Base-by-base conservation (phyloP, 2,113 vertebrate genomes). In the Bucco capensis region DNA sequence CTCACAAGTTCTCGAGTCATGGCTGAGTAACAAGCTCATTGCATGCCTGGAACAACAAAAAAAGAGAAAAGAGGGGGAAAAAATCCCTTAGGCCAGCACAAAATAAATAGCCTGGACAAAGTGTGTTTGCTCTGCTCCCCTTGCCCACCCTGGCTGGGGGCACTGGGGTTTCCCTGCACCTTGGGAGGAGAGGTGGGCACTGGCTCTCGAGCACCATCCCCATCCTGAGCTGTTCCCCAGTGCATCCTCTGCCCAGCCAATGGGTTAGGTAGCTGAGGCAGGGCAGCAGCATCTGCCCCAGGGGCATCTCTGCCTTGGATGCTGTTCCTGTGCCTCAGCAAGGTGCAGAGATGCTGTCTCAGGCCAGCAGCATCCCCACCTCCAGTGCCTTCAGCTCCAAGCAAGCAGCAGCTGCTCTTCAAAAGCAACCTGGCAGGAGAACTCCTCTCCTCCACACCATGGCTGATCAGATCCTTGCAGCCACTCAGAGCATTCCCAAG, bases 1-100 rank as follows among this genome's bases (percentile, higher is more conserved):
- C 94, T 96, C 95, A 96, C 93, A 94, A 96, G 94, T 92, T 94
- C 90, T 94, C 78, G 89, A 95, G 90, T 96, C 95, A 96, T 89
- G 93, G 85, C 94, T 96, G 95, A 96, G 94, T 94, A 95, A 96
- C 93, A 75, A 84, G 22, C 93, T 96, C 93, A 72, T 83, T 4
- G 57, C 86, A 89, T 80, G 93, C 70, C 90, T 96, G 84, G 83
- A 94, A 83, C 70, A 60, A 31, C 50, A 51, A 79, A 53, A 50
- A 35, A 42, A n/a, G n/a, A n/a, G n/a, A n/a, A n/a, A n/a, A n/a
- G n/a, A n/a, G n/a, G n/a, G n/a, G n/a, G n/a, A n/a, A 80, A 40
- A 66, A 90, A 35, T 11, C 57, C 79, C 90, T 90, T 89, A 94
- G 27, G 82, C 96, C 84, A 92, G 92, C 95, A 94, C 71, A 93